A percentile compares a stretch with the other conserved stretches of the same genome.
These are phyloP conservation scores for Apoda limacodes DNA, from an alignment of 2,888 invertebrate species.

Conservation along the genomic window DNA sequence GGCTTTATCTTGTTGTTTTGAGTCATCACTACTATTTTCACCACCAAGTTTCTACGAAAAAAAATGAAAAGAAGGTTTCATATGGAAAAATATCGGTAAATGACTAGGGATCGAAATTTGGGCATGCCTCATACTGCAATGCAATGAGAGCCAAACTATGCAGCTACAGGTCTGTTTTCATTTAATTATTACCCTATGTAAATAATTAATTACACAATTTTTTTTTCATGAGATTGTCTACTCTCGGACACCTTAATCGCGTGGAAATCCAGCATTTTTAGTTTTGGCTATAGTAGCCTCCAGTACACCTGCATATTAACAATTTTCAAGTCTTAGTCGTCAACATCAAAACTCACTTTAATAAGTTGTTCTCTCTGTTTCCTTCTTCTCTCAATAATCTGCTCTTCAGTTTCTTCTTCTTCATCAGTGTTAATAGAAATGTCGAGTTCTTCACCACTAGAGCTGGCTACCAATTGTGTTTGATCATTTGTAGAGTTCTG, in stretches of 20 bases:
- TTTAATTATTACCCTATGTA: not conserved
- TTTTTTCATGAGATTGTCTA: too few species aligned
- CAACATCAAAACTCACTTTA: constrained; percentile 73
- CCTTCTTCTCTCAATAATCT: constrained; percentile 89
- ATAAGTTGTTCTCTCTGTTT: constrained; percentile 89
- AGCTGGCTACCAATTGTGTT: constrained; percentile 75
- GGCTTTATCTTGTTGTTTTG: too few species aligned
- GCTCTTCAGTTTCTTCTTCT: constrained; percentile 93
- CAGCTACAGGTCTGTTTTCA: not conserved
- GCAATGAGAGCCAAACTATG: not conserved
- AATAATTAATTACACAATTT: too few species aligned
- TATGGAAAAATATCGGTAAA: too few species aligned
- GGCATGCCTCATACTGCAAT: too few species aligned
- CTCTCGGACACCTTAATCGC: too few species aligned
- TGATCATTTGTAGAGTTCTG: constrained; percentile 84
- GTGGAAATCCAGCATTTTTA: too few species aligned
- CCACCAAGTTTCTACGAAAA: constrained; percentile 10
- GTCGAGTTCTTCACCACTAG: constrained; percentile 78
- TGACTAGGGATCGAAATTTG: too few species aligned
- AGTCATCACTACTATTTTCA: constrained; percentile 1
- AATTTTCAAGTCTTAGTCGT: too few species aligned
- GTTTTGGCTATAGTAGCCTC: too few species aligned
- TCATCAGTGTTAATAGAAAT: constrained; percentile 81
- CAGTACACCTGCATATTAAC: too few species aligned
- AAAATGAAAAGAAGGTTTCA: not conserved